Conservation (phyloP, 2,113 vertebrate species). For the Brachyhypopomus gauderio region DNA sequence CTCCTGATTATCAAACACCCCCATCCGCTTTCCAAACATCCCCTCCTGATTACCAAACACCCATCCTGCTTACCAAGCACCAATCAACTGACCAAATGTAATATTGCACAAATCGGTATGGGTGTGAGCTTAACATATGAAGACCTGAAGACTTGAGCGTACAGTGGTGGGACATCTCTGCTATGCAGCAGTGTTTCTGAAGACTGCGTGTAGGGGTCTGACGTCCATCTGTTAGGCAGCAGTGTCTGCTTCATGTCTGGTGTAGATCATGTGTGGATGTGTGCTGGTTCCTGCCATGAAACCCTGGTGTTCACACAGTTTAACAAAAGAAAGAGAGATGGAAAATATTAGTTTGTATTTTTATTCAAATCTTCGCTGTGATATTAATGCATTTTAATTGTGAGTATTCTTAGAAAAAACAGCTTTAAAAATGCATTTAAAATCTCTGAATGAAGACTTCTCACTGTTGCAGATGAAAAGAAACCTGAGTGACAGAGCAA, state of each 20-base stretch:
- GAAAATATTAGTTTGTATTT: slow-evolving; percentile 53
- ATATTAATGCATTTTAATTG: slow-evolving; percentile 33
- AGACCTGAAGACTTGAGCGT: too few species aligned
- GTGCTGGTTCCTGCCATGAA: neutral
- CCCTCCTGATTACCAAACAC: slow-evolving; percentile 51
- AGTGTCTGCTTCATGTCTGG: too few species aligned
- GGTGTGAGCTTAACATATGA: too few species aligned
- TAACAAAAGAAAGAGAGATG: neutral
- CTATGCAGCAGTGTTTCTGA: too few species aligned
- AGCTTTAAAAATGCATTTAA: slow-evolving; percentile 6
- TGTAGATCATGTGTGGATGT: too few species aligned
- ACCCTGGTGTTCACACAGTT: neutral
- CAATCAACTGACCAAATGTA: slow-evolving; percentile 62
- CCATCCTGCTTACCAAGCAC: slow-evolving; percentile 51
- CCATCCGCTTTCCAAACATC: slow-evolving; percentile 51
- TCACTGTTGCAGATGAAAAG: neutral
- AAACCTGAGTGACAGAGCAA: too few species aligned
- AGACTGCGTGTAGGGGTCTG: too few species aligned
- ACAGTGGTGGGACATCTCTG: too few species aligned
- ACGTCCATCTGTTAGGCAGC: too few species aligned
- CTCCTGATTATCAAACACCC: slow-evolving; percentile 50
- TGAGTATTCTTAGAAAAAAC: slow-evolving; percentile 8
- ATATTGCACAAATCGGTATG: slow-evolving; percentile 65
- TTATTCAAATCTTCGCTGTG: slow-evolving; percentile 31
- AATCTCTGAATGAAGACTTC: neutral